A percentile compares a stretch with the other conserved stretches of the same genome.
Conservation (phyloP, 2,888 invertebrate genomes). For the Frankliniella fusca region DNA sequence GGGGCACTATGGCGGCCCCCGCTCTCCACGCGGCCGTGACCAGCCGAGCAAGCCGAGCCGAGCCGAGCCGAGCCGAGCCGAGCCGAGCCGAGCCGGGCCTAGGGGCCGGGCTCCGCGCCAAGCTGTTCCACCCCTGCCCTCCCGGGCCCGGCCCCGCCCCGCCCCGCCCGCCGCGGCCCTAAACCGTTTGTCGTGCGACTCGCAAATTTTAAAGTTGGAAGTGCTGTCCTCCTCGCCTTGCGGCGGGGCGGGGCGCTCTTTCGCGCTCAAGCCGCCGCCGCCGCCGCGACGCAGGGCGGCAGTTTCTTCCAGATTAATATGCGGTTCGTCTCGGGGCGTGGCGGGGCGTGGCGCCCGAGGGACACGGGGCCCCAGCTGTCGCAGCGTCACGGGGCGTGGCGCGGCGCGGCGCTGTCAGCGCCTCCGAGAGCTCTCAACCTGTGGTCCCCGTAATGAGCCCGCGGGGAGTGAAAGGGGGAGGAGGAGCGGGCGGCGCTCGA, state of each 20-base stretch:
- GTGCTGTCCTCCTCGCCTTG: not conserved
- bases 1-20: too few relatives aligned
- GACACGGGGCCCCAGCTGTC: not conserved
- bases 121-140: too few relatives aligned
- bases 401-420: conserved; percentile 10
- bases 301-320: conserved; percentile 26
- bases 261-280: not conserved
- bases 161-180: not conserved
- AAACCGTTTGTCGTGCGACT: not conserved
- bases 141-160: not conserved
- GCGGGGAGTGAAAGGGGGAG: not conserved
- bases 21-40: not conserved
- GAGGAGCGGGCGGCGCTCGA: too few relatives aligned
- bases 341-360: not conserved
- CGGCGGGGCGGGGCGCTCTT: not conserved
- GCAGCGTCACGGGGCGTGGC: conserved; percentile 10
- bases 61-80: too few relatives aligned
- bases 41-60: not conserved
- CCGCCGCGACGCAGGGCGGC: not conserved
- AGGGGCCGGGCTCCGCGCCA: too few relatives aligned
- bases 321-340: not conserved
- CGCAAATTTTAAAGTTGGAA: conserved; percentile 10
- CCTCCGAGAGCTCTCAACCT: conserved; percentile 20
- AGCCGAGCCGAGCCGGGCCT: not conserved
- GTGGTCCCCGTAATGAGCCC: not conserved